Evolutionary conservation across 2,797 vertebrate genomes (phyloP).

Genomic region (Morelia viridis): DNA sequence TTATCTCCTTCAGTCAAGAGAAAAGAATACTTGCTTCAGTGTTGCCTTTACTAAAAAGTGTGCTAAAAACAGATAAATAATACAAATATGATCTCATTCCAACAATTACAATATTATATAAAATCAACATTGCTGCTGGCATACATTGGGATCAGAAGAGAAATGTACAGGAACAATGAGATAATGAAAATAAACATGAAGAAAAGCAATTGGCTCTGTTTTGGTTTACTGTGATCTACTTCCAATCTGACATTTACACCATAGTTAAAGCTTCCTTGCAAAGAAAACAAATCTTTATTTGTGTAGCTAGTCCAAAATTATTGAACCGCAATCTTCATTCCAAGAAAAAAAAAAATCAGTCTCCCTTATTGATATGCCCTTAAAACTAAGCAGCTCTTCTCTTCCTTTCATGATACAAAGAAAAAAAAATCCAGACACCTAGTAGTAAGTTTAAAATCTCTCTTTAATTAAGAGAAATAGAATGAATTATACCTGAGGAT

Average conservation of each 20-base stretch:
- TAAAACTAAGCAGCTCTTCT: conserved; percentile 2
- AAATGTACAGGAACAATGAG: background rate
- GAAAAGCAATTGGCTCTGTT: background rate
- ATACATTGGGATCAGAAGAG: background rate
- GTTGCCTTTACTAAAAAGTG: background rate
- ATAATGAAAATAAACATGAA: background rate
- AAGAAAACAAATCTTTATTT: background rate
- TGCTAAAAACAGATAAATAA: background rate
- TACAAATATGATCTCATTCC: background rate
- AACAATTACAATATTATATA: background rate
- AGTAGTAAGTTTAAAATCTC: background rate
- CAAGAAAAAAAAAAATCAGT: background rate
- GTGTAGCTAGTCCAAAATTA: conserved; percentile 1
- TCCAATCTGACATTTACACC: background rate
- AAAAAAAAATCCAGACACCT: background rate
- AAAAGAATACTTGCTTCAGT: background rate
- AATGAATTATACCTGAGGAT: background rate
- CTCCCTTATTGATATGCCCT: background rate
- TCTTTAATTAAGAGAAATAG: background rate
- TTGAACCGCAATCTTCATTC: conserved; percentile 1
- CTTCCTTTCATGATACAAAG: background rate
- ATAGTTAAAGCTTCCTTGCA: background rate
- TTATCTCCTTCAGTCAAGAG: background rate
- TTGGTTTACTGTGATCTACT: background rate
- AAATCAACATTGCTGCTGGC: background rate